phyloP scores from a whole-genome alignment of 2,113 vertebrate species.

The Albula glossodonta region DNA sequence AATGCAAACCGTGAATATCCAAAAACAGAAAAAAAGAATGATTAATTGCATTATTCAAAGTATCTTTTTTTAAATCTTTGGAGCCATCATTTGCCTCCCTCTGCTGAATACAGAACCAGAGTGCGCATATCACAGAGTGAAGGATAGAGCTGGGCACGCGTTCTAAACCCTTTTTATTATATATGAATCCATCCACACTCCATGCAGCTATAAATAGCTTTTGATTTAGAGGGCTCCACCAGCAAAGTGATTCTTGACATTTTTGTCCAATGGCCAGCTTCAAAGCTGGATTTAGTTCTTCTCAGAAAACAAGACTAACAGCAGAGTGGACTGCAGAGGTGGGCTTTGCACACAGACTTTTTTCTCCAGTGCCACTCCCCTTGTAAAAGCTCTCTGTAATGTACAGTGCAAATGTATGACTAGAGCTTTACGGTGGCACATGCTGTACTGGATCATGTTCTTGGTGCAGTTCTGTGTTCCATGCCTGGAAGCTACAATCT shows the following conservation, averaged over 20 bases:
- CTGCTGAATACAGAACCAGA: not conserved
- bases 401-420: not conserved
- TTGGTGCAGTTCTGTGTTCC: too few relatives aligned
- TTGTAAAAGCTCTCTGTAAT: not conserved
- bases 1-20: not conserved
- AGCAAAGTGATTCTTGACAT: slow-evolving; percentile 8
- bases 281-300: not conserved
- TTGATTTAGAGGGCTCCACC: slow-evolving; percentile 10
- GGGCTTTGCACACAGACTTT: not conserved
- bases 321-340: not conserved
- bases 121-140: not conserved
- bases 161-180: not conserved
- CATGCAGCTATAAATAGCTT: slow-evolving; percentile 19
- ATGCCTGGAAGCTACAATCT: too few relatives aligned
- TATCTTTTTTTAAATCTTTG: not conserved
- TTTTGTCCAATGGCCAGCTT: not conserved
- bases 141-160: not conserved
- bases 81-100: too few relatives aligned
- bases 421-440: too few relatives aligned
- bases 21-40: not conserved
- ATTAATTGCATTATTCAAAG: not conserved
- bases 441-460: too few relatives aligned
- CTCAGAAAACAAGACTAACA: not conserved
- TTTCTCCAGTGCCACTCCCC: not conserved
- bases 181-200: not conserved